Base-by-base conservation (phyloP, 1,140 invertebrate species). In the Listronotus bonariensis region DNA sequence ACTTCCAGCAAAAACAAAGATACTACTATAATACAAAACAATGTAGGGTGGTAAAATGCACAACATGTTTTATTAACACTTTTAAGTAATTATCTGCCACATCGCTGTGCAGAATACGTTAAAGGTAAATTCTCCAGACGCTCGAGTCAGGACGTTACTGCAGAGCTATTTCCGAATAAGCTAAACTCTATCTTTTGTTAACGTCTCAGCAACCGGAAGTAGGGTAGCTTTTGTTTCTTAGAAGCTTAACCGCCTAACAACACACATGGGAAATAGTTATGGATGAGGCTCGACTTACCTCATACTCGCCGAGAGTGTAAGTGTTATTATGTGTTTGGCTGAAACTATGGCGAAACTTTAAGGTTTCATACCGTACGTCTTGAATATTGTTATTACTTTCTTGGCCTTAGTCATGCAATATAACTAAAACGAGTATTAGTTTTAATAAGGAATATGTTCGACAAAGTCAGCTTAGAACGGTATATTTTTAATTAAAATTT, bases 261-360 rank as follows among this genome's bases (percentile, higher is more conserved):
- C 53, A 17, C 53, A 55, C 53, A 55, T 36, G 53, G 51, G 53
- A 55, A 41, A 55, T 55, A 42, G 53, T 42, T 55, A 42, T 32
- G 53, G 40, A 55, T 40, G 40, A 18, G 15, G 53, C 17, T 41
- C 53, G 40, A n/a, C 38, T 55, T 55, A 41, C 53, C 53, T 55
- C 20, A 18, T 20, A 42, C 20, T 40, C 17, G 38, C 38, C 17
- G 40, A 55, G 40, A 42, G 40, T 42, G 15, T 42, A 55, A 55
- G 53, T 55, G 53, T 55, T 55, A 55, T 41, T 55, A 55, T 55
- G 17, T 55, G 42, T 45, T 45, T 14, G 3, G 42, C 42, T 45
- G 42, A 18, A 45, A 17, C n/a, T 45, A 45, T 14, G 10, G 42
- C 14, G 42, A 12, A 45, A n/a, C 17, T 45, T 45, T n/a, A 10